Percentiles rank a stretch among this genome's conserved stretches.
phyloP scores from a whole-genome alignment of 23 tunicate genomes.

The Styela clava region DNA sequence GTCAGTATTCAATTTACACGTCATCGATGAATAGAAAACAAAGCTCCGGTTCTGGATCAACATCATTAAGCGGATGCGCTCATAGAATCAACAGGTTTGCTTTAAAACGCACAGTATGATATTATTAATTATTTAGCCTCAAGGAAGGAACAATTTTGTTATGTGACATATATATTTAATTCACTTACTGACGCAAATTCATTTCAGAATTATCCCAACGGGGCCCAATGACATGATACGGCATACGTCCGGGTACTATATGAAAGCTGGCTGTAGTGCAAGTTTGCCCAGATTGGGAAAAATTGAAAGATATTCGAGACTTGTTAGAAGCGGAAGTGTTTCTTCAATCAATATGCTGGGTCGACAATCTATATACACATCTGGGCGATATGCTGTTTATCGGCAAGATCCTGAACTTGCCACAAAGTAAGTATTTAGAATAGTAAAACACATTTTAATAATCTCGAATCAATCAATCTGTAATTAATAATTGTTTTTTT shows the following conservation, averaged over 20 bases:
- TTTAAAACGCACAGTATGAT: too few species aligned
- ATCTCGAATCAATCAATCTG: too few species aligned
- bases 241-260: not conserved
- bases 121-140: too few species aligned
- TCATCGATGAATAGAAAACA: constrained; percentile 34
- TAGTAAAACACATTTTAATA: too few species aligned
- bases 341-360: not conserved
- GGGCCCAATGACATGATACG: not conserved
- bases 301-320: constrained; percentile 1
- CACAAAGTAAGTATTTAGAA: not conserved
- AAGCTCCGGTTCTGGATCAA: constrained; percentile 47
- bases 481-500: not conserved
- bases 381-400: not conserved
- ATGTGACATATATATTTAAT: too few species aligned
- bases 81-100: constrained; percentile 39
- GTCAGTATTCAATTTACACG: constrained; percentile 50
- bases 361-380: not conserved
- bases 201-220: not conserved
- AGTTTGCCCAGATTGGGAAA: constrained; percentile 21
- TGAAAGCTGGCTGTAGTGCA: constrained; percentile 12
- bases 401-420: not conserved
- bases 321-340: constrained; percentile 12
- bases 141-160: too few species aligned
- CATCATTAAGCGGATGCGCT: constrained; percentile 37
- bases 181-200: too few species aligned